Percentiles rank a stretch among this genome's conserved stretches.
Evolutionary conservation across 2,888 invertebrate species (phyloP).

Genomic region (Epirrhoe alternata): DNA sequence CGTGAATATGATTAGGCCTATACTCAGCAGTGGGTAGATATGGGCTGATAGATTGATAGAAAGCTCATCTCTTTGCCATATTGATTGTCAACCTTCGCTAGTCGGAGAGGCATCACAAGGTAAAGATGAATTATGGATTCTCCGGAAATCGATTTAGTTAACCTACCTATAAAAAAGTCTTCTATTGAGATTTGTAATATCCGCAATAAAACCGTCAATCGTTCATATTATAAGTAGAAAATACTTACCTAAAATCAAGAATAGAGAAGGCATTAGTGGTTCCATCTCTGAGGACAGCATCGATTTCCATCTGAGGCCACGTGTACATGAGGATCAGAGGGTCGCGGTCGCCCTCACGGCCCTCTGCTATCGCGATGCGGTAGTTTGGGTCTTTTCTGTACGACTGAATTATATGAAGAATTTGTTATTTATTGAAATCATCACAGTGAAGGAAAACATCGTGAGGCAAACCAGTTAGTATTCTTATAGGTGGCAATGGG

Average conservation of each 20-base stretch:
- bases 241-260: constrained; percentile 89
- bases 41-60: no score
- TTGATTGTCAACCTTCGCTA: no score
- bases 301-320: constrained; percentile 92
- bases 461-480: neutral
- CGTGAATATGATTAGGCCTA: no score
- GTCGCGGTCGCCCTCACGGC: constrained; percentile 73
- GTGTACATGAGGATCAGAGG: constrained; percentile 93
- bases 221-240: constrained; percentile 12
- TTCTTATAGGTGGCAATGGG: no score
- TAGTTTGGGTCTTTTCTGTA: constrained; percentile 72
- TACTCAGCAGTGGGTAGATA: no score
- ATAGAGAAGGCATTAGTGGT: constrained; percentile 89
- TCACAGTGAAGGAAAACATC: neutral
- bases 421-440: neutral
- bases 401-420: constrained; percentile 55
- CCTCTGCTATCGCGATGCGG: constrained; percentile 94
- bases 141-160: no score
- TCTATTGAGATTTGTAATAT: no score
- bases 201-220: no score
- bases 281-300: constrained; percentile 91
- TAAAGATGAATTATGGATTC: no score
- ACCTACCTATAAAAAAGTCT: no score
- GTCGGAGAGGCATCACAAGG: no score
- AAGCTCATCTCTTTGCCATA: no score